Base-by-base conservation (phyloP, 2,113 vertebrate genomes). In the Sebastes fasciatus region DNA sequence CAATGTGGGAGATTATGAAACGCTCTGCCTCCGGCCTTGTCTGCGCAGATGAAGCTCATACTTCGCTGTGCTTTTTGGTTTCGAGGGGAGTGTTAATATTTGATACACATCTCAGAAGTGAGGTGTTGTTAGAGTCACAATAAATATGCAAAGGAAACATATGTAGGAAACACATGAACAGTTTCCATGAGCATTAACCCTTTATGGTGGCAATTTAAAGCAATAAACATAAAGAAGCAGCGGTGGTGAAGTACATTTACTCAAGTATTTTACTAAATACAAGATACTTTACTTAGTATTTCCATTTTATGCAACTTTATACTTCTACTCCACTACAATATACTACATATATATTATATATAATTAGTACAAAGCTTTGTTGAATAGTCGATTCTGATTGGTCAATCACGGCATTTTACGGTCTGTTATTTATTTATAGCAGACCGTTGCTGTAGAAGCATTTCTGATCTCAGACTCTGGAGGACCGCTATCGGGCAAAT, bases 71-170 rank as follows among this genome's bases (percentile, higher is more conserved):
- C 19, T 71, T 83, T 57, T 48, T 5, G 26, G 42, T 67, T 48
- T 5, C 2, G 5, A 66, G 40, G 46, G 12, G 10, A n/a, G 43
- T 71, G 49, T 82, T 71, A 68, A 77, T 51, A 78, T 81, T 88
- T 86, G 1, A 81, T 63, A 66, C n/a, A 11, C 14, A 58, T 77
- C 67, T 74, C 49, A 52, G n/a, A 2, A 11, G 64, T 40, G 40
- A 34, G 3, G 51, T 71, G 62, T 2, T 68, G 26, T 67, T 45
- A 2, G 2, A 48, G 49, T 68, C 34, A 80, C 26, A 12, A 21
- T 45, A 60, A 19, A 70, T 26, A 1, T n/a, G 21, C 8, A 11
- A 26, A 26, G 23, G 1, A 23, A 46, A 49, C 21, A 49, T 9
- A 49, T 2, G 34, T 23, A 46, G 21, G 17, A 69, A 65, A 77